Base-by-base conservation (phyloP, 2,113 vertebrate species). In the Tetraodon nigroviridis region DNA sequence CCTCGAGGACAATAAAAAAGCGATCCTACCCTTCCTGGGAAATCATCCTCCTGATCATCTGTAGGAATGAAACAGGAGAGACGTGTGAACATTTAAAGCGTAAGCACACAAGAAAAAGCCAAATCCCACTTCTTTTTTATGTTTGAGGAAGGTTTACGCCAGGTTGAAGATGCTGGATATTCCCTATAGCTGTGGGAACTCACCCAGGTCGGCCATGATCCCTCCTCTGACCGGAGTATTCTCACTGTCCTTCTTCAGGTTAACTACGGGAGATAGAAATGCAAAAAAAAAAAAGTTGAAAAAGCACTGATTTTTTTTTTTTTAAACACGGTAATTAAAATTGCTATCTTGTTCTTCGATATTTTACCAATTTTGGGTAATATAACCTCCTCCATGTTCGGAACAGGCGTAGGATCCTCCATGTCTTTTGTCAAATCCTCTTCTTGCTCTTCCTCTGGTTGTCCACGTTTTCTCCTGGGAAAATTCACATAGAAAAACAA, bases 191-290 rank as follows among this genome's bases (percentile, higher is more conserved):
- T 46, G 15, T 17, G 44, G 0, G 44, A 18, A 17, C 60, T 88
- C 91, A 98, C 97, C 97, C 15, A 99, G 90, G 81, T 99, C 97
- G 29, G 95, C 91, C 61, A 99, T 95, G 1, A 92, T 94, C 48
- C 97, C 97, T 84, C 97, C 97, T 85, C 98, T 98, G 49, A 99
- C 96, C 0, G 97, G 97, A 1, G 93, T 98, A 74, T 98, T 96
- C 78, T 99, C 97, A 60, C 94, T 98, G 88, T 99, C 97, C 72
- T 98, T 99, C 88, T 99, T 99, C 47, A 93, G 89, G 73, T 99
- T 98, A 27, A 98, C 97, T 99, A 54, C 19, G 64, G 53, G 17
- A 65, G 13, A 59, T 0, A 11, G 14, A 11, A 18, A 46, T 6
- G 51, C 16, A 49, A 18, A 12, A n/a, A 49, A 18, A 12, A n/a